These are phyloP conservation scores for Solea solea DNA, from an alignment of 2,113 vertebrate genomes.

Conservation along the genomic window DNA sequence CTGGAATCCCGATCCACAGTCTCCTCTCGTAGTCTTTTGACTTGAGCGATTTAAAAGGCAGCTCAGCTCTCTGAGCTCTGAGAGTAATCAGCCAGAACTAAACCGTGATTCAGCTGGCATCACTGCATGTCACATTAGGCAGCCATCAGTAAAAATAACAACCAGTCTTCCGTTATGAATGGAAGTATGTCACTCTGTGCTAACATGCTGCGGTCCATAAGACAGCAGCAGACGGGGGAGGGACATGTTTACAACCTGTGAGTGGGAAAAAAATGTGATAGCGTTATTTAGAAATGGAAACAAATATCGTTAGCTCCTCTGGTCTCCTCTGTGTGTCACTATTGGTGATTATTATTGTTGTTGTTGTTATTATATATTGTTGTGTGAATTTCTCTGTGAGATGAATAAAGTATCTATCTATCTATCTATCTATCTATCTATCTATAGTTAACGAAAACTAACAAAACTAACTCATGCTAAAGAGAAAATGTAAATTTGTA, in stretches of 20 bases:
- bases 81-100: slow-evolving; percentile 77
- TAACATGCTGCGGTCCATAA: slow-evolving; percentile 39
- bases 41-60: slow-evolving; percentile 69
- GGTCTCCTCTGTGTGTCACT: too few relatives aligned
- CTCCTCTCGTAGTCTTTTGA: slow-evolving; percentile 39
- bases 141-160: slow-evolving; percentile 81
- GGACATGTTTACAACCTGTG: slow-evolving; percentile 12
- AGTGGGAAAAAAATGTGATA: background rate
- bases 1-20: slow-evolving; percentile 29
- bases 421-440: too few relatives aligned
- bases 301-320: too few relatives aligned
- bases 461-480: too few relatives aligned
- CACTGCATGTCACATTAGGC: slow-evolving; percentile 70
- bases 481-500: too few relatives aligned
- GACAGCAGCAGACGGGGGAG: slow-evolving; percentile 38
- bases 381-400: too few relatives aligned
- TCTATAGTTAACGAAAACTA: too few relatives aligned
- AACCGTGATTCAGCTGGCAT: slow-evolving; percentile 67
- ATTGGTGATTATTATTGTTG: too few relatives aligned
- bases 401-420: too few relatives aligned
- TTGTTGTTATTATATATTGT: too few relatives aligned
- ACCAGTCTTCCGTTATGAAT: slow-evolving; percentile 72
- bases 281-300: too few relatives aligned
- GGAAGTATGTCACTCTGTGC: slow-evolving; percentile 64
- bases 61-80: slow-evolving; percentile 66